These are phyloP conservation scores for Holothuria leucospilota DNA, from an alignment of 53 echinoderm and acorn worm species.

Conservation along the genomic window DNA sequence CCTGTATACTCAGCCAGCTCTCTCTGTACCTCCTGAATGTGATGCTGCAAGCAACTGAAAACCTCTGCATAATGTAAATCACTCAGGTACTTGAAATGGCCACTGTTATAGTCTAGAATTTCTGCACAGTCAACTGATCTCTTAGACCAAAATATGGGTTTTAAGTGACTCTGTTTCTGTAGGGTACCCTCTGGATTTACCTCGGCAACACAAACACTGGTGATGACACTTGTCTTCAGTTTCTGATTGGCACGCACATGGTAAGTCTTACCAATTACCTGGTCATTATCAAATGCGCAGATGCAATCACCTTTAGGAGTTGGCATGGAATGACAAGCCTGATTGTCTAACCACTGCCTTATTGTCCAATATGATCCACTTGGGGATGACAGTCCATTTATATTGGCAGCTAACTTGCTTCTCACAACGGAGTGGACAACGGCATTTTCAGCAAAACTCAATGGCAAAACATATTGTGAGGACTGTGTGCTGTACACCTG, in stretches of 20 bases:
- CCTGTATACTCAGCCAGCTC: background rate
- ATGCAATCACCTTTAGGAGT: constrained; percentile 6
- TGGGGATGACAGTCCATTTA: constrained; percentile 9
- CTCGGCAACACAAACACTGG: constrained; percentile 49
- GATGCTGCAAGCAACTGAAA: background rate
- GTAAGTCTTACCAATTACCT: constrained; percentile 47
- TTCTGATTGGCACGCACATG: constrained; percentile 9
- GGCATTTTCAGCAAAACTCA: background rate
- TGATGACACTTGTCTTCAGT: too few relatives aligned
- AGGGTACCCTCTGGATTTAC: constrained; percentile 12
- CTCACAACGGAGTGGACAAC: constrained; percentile 1
- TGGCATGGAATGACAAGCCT: background rate
- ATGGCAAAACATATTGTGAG: too few relatives aligned
- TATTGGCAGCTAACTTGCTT: constrained; percentile 10
- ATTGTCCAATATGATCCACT: constrained; percentile 15
- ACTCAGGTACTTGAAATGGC: background rate
- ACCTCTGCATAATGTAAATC: background rate
- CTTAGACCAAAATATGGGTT: constrained; percentile 4
- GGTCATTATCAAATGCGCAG: background rate
- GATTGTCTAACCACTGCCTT: background rate
- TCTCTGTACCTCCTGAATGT: background rate
- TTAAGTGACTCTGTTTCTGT: background rate
- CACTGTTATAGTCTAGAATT: background rate
- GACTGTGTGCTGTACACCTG: too few relatives aligned
- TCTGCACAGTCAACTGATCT: background rate